These are phyloP conservation scores for Laupala kohalensis DNA, from an alignment of 1,140 invertebrate genomes.

Conservation along the genomic window DNA sequence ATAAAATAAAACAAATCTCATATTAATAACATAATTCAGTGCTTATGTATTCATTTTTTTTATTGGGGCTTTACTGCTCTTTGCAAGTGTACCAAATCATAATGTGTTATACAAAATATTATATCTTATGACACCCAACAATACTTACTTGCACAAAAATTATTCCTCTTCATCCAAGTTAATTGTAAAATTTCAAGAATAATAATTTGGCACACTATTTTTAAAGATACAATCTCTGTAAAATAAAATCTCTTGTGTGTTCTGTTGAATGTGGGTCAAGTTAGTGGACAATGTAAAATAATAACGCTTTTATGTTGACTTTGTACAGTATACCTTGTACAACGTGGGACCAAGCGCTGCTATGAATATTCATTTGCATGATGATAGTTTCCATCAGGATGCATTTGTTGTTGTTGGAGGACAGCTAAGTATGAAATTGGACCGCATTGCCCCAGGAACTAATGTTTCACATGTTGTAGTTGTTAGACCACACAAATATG, in stretches of 20 bases:
- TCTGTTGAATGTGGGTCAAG: background rate
- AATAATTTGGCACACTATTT: too few species aligned
- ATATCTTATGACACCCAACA: too few species aligned
- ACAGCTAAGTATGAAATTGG: slow-evolving; percentile 66
- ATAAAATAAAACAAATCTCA: too few species aligned
- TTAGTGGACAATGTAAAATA: too few species aligned
- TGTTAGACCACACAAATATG: slow-evolving; percentile 74
- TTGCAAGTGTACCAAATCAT: too few species aligned
- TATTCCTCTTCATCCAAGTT: too few species aligned
- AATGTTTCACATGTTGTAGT: slow-evolving; percentile 92
- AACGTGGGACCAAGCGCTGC: slow-evolving; percentile 80
- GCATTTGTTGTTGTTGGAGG: slow-evolving; percentile 79
- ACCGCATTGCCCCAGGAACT: slow-evolving; percentile 77
- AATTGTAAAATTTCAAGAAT: too few species aligned
- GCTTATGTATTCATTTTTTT: too few species aligned
- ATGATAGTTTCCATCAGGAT: slow-evolving; percentile 79
- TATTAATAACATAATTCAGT: too few species aligned
- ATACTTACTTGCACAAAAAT: too few species aligned
- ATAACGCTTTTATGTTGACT: slow-evolving; percentile 5
- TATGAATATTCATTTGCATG: slow-evolving; percentile 72
- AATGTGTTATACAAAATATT: too few species aligned
- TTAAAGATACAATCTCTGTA: background rate
- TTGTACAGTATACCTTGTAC: slow-evolving; percentile 57
- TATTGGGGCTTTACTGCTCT: too few species aligned
- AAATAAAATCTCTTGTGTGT: background rate